phyloP scores from a whole-genome alignment of 2,888 invertebrate species.

The Spisula solida region DNA sequence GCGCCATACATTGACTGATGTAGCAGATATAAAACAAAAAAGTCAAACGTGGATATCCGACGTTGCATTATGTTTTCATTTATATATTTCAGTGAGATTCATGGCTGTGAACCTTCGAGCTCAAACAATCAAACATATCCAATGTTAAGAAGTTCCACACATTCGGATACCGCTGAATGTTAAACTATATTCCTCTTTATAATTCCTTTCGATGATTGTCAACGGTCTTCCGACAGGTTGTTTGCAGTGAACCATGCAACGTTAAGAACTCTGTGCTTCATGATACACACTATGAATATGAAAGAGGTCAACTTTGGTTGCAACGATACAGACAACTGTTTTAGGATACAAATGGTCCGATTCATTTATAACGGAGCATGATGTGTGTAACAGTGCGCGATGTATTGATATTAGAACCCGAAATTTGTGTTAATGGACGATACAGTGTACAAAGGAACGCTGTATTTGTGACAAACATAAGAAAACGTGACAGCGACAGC shows the following conservation, averaged over 20 bases:
- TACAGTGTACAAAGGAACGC: too few species aligned
- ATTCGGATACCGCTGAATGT: background rate
- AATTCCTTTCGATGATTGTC: background rate
- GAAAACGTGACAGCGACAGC: too few species aligned
- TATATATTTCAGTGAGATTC: conserved; percentile 10
- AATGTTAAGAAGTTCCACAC: conserved; percentile 8
- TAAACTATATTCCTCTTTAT: background rate
- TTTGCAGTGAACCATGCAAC: background rate
- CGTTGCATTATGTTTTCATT: background rate
- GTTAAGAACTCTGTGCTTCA: background rate
- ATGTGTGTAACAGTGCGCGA: too few species aligned
- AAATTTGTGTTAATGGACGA: too few species aligned
- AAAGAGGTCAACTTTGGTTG: background rate
- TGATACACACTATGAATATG: background rate
- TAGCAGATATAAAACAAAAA: too few species aligned
- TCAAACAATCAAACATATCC: conserved; percentile 20
- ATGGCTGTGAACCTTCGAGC: conserved; percentile 7
- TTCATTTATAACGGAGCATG: too few species aligned
- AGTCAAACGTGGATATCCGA: too few species aligned
- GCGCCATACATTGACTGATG: too few species aligned
- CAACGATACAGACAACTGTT: background rate
- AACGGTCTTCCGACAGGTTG: background rate
- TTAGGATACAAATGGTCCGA: too few species aligned
- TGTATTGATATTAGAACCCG: too few species aligned
- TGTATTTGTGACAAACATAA: too few species aligned